These are phyloP conservation scores for Coronaproctus castanopsis DNA, from an alignment of 2,888 invertebrate species.

Conservation along the genomic window DNA sequence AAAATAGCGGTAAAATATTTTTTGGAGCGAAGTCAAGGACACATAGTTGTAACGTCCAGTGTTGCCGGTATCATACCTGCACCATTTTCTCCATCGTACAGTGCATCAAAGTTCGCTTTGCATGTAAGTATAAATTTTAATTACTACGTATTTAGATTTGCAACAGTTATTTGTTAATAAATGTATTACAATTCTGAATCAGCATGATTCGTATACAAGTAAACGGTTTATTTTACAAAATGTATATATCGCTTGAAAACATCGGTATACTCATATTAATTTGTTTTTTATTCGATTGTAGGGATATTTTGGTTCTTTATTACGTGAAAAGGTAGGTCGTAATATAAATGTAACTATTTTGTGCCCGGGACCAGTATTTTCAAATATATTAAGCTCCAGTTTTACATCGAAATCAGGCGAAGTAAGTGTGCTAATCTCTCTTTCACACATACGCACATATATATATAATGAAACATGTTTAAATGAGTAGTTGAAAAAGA, in stretches of 20 bases:
- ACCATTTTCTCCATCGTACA: conserved; percentile 47
- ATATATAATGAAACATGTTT: too few species aligned
- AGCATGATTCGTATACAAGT: not conserved
- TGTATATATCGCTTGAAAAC: not conserved
- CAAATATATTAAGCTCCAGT: conserved; percentile 42
- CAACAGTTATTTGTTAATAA: not conserved
- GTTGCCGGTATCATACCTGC: conserved; percentile 44
- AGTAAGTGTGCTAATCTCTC: too few species aligned
- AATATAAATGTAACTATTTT: conserved; percentile 42
- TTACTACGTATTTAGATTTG: not conserved
- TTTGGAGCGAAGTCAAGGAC: conserved; percentile 33
- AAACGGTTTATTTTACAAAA: not conserved
- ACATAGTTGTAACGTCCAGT: conserved; percentile 54
- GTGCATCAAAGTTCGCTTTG: conserved; percentile 53
- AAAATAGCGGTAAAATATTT: conserved; percentile 48
- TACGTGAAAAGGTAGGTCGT: conserved; percentile 36
- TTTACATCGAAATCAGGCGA: conserved; percentile 42
- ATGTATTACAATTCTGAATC: not conserved
- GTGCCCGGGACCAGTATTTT: conserved; percentile 58
- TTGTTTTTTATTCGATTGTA: conserved; percentile 23
- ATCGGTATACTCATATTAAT: not conserved
- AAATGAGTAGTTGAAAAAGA: too few species aligned
- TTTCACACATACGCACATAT: too few species aligned
- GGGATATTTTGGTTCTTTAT: conserved; percentile 50
- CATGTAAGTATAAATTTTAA: conserved; percentile 33